Evolutionary conservation across 2,888 invertebrate species (phyloP).

Genomic region (Chaetogeoica ovagalla): DNA sequence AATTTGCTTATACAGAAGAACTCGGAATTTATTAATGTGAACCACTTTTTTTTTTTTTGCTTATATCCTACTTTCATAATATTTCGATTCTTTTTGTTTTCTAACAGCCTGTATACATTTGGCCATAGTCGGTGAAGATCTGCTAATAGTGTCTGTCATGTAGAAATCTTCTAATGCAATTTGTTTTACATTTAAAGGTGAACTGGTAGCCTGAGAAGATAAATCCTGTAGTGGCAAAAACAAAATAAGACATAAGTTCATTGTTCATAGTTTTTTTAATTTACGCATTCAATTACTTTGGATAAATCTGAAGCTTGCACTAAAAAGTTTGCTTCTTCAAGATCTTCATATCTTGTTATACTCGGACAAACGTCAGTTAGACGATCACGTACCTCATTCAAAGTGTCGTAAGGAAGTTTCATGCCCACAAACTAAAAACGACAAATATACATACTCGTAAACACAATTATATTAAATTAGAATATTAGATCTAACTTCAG

Average conservation of each 20-base stretch:
- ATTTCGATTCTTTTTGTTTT: constrained; percentile 66
- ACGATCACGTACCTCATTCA: constrained; percentile 80
- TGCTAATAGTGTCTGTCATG: constrained; percentile 95
- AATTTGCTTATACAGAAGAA: constrained; percentile 24
- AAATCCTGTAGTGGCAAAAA: constrained; percentile 59
- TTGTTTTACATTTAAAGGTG: constrained; percentile 72
- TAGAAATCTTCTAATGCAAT: constrained; percentile 81
- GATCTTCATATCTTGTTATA: constrained; percentile 79
- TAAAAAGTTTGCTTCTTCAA: constrained; percentile 83
- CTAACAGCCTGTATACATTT: constrained; percentile 91
- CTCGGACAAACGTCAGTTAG: constrained; percentile 87
- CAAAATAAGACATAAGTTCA: not conserved
- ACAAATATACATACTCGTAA: not conserved
- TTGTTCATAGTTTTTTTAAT: not conserved
- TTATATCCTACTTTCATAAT: constrained; percentile 56
- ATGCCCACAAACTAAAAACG: constrained; percentile 65
- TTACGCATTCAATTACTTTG: constrained; percentile 61
- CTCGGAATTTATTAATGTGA: constrained; percentile 11
- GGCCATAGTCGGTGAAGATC: constrained; percentile 98
- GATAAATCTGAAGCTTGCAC: constrained; percentile 77
- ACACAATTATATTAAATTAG: constrained; percentile 15
- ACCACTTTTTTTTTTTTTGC: not conserved
- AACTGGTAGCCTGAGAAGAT: constrained; percentile 58
- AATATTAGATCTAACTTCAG: constrained; percentile 70
- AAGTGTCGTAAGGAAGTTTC: constrained; percentile 81